phyloP scores from a whole-genome alignment of 2,113 vertebrate genomes.

The Oryzias celebensis region DNA sequence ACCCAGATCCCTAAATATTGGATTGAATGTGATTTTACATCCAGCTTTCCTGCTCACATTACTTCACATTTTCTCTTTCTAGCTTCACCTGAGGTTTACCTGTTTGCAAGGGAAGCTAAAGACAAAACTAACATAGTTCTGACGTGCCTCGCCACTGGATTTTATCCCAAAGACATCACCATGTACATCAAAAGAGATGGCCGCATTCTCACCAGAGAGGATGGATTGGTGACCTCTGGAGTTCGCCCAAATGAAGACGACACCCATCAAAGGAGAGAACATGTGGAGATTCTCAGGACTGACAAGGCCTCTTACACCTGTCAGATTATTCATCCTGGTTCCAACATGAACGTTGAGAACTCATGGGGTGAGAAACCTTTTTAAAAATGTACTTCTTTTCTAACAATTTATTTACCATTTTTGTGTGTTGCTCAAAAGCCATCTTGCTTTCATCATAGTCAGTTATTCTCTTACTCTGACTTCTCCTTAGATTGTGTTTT shows the following conservation, averaged over 20 bases:
- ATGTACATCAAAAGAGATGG: constrained; percentile 24
- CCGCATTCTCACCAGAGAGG: rapidly evolving
- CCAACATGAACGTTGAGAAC: rapidly evolving
- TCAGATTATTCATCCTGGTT: neutral
- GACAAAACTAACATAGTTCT: neutral
- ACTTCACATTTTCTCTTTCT: neutral
- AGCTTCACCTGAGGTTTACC: constrained; percentile 11
- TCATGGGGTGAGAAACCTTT: constrained; percentile 24
- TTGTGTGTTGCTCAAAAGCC: too few species aligned
- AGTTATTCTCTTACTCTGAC: too few species aligned
- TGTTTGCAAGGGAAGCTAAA: neutral
- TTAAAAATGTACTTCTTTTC: too few species aligned
- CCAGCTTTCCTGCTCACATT: too few species aligned
- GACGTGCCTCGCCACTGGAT: constrained; percentile 62
- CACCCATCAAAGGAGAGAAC: too few species aligned
- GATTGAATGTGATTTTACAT: too few species aligned
- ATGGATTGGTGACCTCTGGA: rapidly evolving
- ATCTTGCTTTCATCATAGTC: too few species aligned
- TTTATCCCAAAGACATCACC: constrained; percentile 32
- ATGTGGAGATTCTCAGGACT: constrained; percentile 4
- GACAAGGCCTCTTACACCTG: neutral
- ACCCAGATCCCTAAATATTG: too few species aligned
- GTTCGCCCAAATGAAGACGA: too few species aligned
- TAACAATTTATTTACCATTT: too few species aligned
- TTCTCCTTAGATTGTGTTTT: too few species aligned